Conservation (phyloP, 2,797 vertebrate species). For the Megalops cyprinoides region DNA sequence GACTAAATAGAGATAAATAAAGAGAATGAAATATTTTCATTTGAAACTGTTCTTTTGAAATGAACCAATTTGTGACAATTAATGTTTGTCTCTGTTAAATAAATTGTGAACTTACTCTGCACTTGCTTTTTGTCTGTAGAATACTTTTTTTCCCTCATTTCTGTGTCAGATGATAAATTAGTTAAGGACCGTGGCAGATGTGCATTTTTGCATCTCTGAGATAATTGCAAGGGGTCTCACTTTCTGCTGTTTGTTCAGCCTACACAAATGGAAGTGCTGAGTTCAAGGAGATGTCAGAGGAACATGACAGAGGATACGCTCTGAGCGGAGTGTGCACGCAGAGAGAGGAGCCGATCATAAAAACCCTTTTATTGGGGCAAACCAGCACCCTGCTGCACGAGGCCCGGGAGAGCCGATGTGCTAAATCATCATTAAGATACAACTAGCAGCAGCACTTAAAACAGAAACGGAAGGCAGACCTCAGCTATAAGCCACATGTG, state of each 20-base stretch:
- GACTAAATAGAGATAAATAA: no score
- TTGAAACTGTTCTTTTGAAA: no score
- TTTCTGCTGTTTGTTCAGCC: neutral
- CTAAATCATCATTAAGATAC: slow-evolving; percentile 70
- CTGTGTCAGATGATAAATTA: neutral
- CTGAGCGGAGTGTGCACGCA: slow-evolving; percentile 63
- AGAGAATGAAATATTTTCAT: no score
- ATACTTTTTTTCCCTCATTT: neutral
- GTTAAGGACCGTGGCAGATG: neutral
- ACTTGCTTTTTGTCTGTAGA: neutral
- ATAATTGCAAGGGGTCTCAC: neutral
- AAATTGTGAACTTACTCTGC: neutral
- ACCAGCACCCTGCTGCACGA: slow-evolving; percentile 45
- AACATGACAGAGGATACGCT: slow-evolving; percentile 68
- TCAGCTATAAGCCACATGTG: slow-evolving; percentile 55
- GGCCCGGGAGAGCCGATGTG: slow-evolving; percentile 37
- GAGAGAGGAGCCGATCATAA: slow-evolving; percentile 64
- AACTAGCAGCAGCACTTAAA: slow-evolving; percentile 57
- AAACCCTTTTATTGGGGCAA: slow-evolving; percentile 65
- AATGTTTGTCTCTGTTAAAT: no score
- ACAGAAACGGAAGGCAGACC: slow-evolving; percentile 52
- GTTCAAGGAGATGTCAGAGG: slow-evolving; percentile 74
- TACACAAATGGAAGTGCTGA: slow-evolving; percentile 58
- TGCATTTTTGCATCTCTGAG: neutral
- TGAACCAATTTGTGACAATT: no score